A percentile compares a stretch with the other conserved stretches of the same genome.
Conservation (phyloP, 2,797 vertebrate genomes). For the Aplochiton taeniatus region DNA sequence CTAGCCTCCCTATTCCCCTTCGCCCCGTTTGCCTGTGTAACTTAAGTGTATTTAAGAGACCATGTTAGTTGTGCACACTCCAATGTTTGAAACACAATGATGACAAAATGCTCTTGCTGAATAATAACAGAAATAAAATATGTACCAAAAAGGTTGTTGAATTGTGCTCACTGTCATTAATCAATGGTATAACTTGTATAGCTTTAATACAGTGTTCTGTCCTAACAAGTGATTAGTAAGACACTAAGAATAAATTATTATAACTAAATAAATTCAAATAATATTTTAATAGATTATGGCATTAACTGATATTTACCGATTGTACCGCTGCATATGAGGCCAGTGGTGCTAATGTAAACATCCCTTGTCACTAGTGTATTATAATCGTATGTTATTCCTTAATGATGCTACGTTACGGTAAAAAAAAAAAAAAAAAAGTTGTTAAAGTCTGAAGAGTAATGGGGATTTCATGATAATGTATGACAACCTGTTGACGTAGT, state of each 20-base stretch:
- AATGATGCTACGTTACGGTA: background rate
- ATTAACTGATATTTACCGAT: background rate
- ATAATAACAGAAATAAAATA: conserved; percentile 76
- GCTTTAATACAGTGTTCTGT: no score
- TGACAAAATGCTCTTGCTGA: conserved; percentile 78
- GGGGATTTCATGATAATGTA: conserved; percentile 14
- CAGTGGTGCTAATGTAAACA: background rate
- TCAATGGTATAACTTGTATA: no score
- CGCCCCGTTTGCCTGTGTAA: conserved; percentile 74
- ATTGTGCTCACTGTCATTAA: no score
- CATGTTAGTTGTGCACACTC: conserved; percentile 85
- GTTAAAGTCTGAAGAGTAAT: background rate
- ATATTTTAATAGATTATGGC: background rate
- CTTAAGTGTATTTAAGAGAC: conserved; percentile 84
- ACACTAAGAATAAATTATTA: no score
- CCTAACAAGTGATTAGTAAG: no score
- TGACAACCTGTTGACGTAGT: conserved; percentile 58
- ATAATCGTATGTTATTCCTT: background rate
- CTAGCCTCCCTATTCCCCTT: conserved; percentile 38
- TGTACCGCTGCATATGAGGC: background rate
- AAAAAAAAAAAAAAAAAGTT: no score
- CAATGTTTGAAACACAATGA: conserved; percentile 77
- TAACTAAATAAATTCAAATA: background rate
- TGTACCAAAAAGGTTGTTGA: conserved; percentile 59
- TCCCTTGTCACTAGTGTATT: background rate